Conservation (phyloP, 2,797 vertebrate genomes). For the Cichlasoma orientale region DNA sequence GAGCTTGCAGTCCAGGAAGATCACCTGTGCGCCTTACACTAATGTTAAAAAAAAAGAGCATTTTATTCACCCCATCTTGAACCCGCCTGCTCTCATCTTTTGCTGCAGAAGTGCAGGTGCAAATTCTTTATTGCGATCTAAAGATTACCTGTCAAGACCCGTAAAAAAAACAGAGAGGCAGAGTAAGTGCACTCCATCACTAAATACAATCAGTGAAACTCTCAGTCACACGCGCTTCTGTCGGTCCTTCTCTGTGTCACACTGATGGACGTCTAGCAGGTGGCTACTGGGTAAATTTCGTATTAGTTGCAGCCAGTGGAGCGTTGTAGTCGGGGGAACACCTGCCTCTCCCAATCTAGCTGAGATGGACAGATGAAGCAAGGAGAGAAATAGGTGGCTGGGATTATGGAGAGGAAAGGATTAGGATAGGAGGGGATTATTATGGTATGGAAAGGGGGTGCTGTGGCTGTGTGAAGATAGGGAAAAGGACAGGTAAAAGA, state of each 20-base stretch:
- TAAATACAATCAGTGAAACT: constrained; percentile 40
- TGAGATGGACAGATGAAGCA: constrained; percentile 70
- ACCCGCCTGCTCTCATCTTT: not conserved
- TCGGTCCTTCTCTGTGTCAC: constrained; percentile 44
- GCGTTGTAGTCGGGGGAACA: constrained; percentile 77
- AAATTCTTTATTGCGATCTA: constrained; percentile 32
- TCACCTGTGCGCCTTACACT: not conserved
- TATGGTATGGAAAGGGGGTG: constrained; percentile 23
- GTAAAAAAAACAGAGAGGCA: not conserved
- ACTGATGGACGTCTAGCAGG: constrained; percentile 73
- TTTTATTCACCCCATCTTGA: constrained; percentile 36
- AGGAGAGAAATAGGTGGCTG: constrained; percentile 27
- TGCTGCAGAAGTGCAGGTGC: constrained; percentile 5
- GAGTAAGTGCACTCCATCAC: constrained; percentile 21
- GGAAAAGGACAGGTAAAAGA: constrained; percentile 5
- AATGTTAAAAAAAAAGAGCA: constrained; percentile 15
- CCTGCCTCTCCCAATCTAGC: constrained; percentile 81
- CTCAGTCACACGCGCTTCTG: constrained; percentile 11
- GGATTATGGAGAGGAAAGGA: constrained; percentile 27
- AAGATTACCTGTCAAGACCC: constrained; percentile 25
- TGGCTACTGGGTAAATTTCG: constrained; percentile 78
- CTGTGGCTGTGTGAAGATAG: constrained; percentile 14
- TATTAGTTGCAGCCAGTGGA: constrained; percentile 76
- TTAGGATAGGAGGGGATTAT: constrained; percentile 19
- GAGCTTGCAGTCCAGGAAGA: constrained; percentile 9